Conservation (phyloP, 2,888 invertebrate species). For the Alloplasta piceator region DNA sequence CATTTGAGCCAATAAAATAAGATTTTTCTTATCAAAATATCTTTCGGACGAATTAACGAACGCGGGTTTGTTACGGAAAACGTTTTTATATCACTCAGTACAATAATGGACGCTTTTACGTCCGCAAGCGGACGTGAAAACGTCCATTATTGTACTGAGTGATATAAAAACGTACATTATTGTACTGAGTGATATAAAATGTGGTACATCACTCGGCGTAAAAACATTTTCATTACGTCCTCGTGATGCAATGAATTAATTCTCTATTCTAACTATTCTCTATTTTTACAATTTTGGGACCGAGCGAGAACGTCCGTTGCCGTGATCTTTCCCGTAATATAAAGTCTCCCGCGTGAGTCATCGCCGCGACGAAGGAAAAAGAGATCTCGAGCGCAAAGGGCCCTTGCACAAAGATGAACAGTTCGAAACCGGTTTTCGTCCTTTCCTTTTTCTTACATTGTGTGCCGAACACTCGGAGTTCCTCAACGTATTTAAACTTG, state of each 20-base stretch:
- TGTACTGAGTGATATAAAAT: too few relatives aligned
- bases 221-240: too few relatives aligned
- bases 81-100: neutral
- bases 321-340: slow-evolving; percentile 13
- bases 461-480: slow-evolving; percentile 2
- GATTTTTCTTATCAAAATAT: too few relatives aligned
- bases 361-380: slow-evolving; percentile 30
- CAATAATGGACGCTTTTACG: too few relatives aligned
- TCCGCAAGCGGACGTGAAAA: too few relatives aligned
- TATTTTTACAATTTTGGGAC: slow-evolving; percentile 1
- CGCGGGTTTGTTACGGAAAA: too few relatives aligned
- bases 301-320: slow-evolving; percentile 29
- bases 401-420: slow-evolving; percentile 42
- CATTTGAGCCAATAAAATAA: too few relatives aligned
- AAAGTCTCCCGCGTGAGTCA: slow-evolving; percentile 55
- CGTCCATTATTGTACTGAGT: too few relatives aligned
- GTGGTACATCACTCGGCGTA: too few relatives aligned
- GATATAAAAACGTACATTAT: too few relatives aligned
- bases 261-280: slow-evolving; percentile 3
- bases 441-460: slow-evolving; percentile 11
- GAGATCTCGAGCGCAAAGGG: slow-evolving; percentile 30
- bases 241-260: too few relatives aligned
- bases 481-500: neutral
- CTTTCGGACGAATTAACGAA: too few relatives aligned
- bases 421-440: slow-evolving; percentile 55